Base-by-base conservation (phyloP, 2,888 invertebrate species). In the Gymnosoma rotundatum region DNA sequence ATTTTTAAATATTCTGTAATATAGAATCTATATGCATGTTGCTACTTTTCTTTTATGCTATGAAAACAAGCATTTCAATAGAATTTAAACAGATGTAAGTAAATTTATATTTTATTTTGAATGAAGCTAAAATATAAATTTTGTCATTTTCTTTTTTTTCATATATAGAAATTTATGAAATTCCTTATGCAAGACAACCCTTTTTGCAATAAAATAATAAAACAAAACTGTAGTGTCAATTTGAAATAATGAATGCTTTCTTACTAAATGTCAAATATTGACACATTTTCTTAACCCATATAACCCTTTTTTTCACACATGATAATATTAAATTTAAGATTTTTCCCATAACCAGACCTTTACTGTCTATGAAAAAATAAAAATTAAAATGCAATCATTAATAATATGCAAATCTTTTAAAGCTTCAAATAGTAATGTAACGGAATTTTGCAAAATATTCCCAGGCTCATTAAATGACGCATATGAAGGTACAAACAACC, bases 401-500 rank as follows among this genome's bases (percentile, higher is more conserved):
- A 79, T 73, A 60, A 73, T 73, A 79, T 79, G 79, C 79, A 79
- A 79, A 79, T 79, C 79, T 72, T 72, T 9, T 12, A 61, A 20
- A 45, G 50, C 32, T 61, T 61, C 45, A 38, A 2, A 2, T 21
- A 25, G 25, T 12, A 58, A 64, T 82, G 84, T 82, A 84, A 84
- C 84, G 84, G 84, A 82, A 84, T 84, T 82, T 82, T 56, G 50
- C 56, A 21, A 74, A 70, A 82, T 25, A 61, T 84, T 84, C 84
- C 78, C 84, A 84, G 81, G 81, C 84, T 64, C 60, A 78, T 84
- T 84, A 82, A 61, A 2, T 36, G 4, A n/a, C 20, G 12, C 48
- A 20, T 36, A 58, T 0, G 1, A 1, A 20, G 3, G 0, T 3
- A 42, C 18, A 32, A 69, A 32, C 69, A 18, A 70, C 61, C 69